Evolutionary conservation across 2,888 invertebrate species (phyloP).

Genomic region (Nymphalis urticae): DNA sequence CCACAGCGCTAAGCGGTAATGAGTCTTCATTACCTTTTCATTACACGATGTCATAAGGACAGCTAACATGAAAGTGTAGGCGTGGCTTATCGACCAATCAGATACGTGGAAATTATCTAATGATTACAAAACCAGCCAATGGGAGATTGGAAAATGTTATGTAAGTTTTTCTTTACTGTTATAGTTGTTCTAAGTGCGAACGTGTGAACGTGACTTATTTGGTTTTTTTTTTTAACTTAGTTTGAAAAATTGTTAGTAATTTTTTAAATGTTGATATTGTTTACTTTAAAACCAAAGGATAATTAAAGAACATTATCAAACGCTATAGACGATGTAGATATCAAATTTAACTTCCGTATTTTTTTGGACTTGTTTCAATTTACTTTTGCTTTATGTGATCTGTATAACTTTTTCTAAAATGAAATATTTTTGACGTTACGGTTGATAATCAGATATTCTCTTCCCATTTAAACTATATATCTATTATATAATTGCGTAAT

Average conservation of each 20-base stretch:
- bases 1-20: conserved; percentile 51
- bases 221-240: conserved; percentile 3
- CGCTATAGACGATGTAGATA: too few relatives aligned
- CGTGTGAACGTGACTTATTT: conserved; percentile 27
- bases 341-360: too few relatives aligned
- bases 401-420: too few relatives aligned
- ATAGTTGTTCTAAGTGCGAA: conserved; percentile 26
- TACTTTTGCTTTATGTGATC: too few relatives aligned
- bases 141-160: conserved; percentile 48
- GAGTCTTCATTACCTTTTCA: conserved; percentile 69
- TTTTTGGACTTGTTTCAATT: too few relatives aligned
- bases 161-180: conserved; percentile 43
- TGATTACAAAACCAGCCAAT: conserved; percentile 59
- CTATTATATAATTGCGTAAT: too few relatives aligned
- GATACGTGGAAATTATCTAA: conserved; percentile 56
- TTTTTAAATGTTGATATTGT: too few relatives aligned
- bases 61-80: conserved; percentile 59
- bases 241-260: too few relatives aligned
- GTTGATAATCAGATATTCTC: too few relatives aligned
- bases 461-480: too few relatives aligned
- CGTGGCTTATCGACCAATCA: conserved; percentile 63
- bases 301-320: too few relatives aligned
- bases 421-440: too few relatives aligned
- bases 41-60: conserved; percentile 53
- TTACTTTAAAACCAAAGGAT: not conserved